Conservation (phyloP, 2,797 vertebrate species). For the Peromyscus aztecus region DNA sequence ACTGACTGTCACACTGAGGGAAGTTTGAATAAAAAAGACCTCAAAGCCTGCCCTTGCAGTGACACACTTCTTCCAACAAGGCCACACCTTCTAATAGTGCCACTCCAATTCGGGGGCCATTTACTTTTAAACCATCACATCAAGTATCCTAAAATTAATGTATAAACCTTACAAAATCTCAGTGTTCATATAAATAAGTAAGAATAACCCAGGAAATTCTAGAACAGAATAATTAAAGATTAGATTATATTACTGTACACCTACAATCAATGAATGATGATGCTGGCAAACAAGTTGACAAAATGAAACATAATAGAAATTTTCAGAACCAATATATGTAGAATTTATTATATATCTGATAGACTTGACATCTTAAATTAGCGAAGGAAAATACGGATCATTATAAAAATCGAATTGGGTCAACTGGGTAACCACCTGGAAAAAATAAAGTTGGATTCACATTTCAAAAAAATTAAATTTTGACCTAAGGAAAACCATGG, state of each 20-base stretch:
- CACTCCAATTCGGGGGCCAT: neutral
- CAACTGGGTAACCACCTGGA: neutral
- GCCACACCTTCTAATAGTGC: neutral
- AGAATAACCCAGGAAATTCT: neutral
- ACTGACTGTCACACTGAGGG: neutral
- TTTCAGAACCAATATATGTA: neutral
- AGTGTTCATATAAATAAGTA: neutral
- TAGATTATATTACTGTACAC: neutral
- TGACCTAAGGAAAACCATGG: neutral
- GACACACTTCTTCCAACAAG: neutral
- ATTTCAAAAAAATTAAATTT: neutral
- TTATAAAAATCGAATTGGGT: neutral
- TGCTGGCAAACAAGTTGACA: neutral
- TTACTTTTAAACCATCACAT: neutral
- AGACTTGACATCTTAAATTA: neutral
- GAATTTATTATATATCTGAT: neutral
- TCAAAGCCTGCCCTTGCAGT: neutral
- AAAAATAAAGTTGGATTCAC: neutral
- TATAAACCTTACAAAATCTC: neutral
- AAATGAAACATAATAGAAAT: neutral
- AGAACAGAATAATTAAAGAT: neutral
- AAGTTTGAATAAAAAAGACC: neutral
- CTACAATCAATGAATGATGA: neutral
- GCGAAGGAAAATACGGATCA: neutral
- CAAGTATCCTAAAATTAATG: neutral